Base-by-base conservation (phyloP, 2,797 vertebrate species). In the Myiotriccus ornatus region DNA sequence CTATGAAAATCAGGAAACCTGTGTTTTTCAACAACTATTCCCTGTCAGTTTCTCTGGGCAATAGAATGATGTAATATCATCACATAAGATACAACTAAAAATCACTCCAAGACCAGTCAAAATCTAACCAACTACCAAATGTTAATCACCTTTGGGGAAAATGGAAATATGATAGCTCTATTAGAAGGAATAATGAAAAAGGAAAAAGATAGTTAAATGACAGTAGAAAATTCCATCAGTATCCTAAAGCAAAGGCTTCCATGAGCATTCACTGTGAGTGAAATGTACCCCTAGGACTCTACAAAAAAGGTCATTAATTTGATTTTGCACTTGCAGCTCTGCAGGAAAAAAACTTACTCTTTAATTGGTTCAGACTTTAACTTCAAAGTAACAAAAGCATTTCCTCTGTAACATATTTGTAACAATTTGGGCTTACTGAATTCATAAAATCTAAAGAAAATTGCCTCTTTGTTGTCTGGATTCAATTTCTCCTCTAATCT, bases 401-500 rank as follows among this genome's bases (percentile, higher is more conserved):
- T 89, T 91, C 68, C 65, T 89, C 71, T 70, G n/a, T 59, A 91
- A 84, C n/a, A 14, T 84, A 92, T 56, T 56, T 60, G 19, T 44
- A 90, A 60, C 37, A 68, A 56, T 60, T 91, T 62, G 25, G 22
- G 11, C 12, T 76, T 63, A 73, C 18, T 63, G 28, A 84, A 84
- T 49, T 70, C 3, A 70, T 44, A 87, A 95, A 83, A 83, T 46
- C 11, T 56, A 75, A 85, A 83, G 30, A 91, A 87, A 93, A 80
- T 65, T 43, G 14, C 39, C 27, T 70, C 53, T 73, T 41, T 53
- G 13, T 39, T 50, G 52, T 43, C 84, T 89, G 79, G 71, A 80
- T 81, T 20, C 50, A 89, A 74, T 89, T 93, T 83, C 32, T 89
- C 17, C 37, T 92, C 71, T 92, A 92, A 87, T 82, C 63, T 55